Base-by-base conservation (phyloP, 2,113 vertebrate genomes). In the Austrofundulus limnaeus region DNA sequence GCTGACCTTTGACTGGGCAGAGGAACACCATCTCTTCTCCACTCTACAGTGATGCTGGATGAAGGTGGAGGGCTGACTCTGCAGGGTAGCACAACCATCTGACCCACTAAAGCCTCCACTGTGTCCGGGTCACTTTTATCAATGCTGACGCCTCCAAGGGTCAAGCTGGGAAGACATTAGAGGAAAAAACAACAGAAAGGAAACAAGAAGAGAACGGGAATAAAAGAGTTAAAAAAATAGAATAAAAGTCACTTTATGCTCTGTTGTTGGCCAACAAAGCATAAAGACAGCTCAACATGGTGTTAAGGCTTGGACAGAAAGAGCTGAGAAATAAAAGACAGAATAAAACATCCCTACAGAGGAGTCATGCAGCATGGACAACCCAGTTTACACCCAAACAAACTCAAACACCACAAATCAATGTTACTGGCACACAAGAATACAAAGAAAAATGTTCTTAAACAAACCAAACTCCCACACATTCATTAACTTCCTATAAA, bases 11-110 rank as follows among this genome's bases (percentile, higher is more conserved):
- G 75, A 31, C 91, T 90, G 0, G 91, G 91, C 53, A 98, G 19
- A 0, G 86, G 83, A n/a, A 1, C 37, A 5, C 94, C 89, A 0
- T 97, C 94, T 80, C 93, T 94, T 71, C 90, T 91, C 97, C 97
- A 99, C 67, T 93, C 91, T 45, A 94, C 89, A 3, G 62, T 75
- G 21, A 92, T 71, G 1, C 86, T 90, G 2, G 77, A 87, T 20
- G 92, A 91, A 4, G 82, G 28, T 0, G 76, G 87, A 0, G 91
- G 90, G 38, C 61, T 86, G 60, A 87, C 88, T 28, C 90, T 91
- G 83, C 97, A 99, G 60, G 93, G 88, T 75, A 99, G 88, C 48
- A 93, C 93, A 6, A 94, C 88, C 0, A 78, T 90, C 89, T 96
- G 95, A 20, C 96, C 95, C 34, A 77, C 66, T 0, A 69, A 62